Conservation (phyloP, 2,113 vertebrate genomes). For the Chrysochloris asiatica region DNA sequence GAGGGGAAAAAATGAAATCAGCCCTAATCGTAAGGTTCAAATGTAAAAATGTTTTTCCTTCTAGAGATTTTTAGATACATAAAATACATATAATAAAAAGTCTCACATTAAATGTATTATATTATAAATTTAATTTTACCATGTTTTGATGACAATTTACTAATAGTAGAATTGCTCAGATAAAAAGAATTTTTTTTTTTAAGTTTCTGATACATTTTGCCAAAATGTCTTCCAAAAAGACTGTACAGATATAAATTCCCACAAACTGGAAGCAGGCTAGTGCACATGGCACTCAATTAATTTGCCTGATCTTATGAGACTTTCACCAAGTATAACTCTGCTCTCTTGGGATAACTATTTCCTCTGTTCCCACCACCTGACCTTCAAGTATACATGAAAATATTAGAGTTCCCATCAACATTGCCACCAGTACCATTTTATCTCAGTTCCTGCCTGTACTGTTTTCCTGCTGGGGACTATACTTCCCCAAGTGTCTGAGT, state of each 20-base stretch:
- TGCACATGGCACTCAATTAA: background rate
- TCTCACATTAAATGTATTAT: background rate
- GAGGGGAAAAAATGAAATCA: conserved; percentile 16
- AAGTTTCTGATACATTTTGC: background rate
- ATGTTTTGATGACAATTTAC: conserved; percentile 26
- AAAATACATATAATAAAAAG: conserved; percentile 7
- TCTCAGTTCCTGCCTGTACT: background rate
- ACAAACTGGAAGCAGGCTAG: background rate
- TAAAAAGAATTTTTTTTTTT: conserved; percentile 6
- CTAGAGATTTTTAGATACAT: background rate
- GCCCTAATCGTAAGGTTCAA: background rate
- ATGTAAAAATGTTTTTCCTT: background rate
- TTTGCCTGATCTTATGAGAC: background rate
- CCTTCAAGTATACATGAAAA: background rate
- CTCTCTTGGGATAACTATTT: background rate
- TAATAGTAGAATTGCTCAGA: conserved; percentile 10
- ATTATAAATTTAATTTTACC: background rate
- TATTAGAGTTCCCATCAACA: too few species aligned
- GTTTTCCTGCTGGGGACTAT: background rate
- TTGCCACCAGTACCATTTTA: too few species aligned
- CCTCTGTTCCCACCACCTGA: background rate
- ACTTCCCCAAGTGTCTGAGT: background rate
- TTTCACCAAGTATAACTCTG: background rate
- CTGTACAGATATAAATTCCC: background rate
- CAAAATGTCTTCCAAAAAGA: conserved; percentile 1